A percentile compares a stretch with the other conserved stretches of the same genome.
phyloP scores from a whole-genome alignment of 2,113 vertebrate genomes.

The Hippoglossus stenolepis region DNA sequence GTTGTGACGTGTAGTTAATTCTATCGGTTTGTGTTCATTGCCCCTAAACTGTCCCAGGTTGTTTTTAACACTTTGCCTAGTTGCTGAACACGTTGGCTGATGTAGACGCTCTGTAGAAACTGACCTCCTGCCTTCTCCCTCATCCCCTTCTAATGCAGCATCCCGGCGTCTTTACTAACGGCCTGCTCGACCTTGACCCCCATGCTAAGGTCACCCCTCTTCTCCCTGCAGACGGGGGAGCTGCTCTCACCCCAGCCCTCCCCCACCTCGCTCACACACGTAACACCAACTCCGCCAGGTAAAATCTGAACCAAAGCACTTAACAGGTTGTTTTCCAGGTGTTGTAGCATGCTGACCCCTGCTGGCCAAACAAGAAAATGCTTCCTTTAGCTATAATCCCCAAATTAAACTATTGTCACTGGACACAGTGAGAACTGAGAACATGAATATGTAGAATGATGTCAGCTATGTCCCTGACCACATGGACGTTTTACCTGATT shows the following conservation, averaged over 20 bases:
- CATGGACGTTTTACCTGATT: too few species aligned
- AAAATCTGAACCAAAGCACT: conserved; percentile 32
- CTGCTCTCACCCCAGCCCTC: conserved; percentile 54
- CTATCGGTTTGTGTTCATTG: too few species aligned
- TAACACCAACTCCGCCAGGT: conserved; percentile 84
- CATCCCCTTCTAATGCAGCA: conserved; percentile 78
- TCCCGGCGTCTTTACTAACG: conserved; percentile 82
- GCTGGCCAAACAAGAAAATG: conserved; percentile 7
- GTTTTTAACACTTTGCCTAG: conserved; percentile 4
- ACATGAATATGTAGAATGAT: not conserved
- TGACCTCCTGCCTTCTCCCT: conserved; percentile 40
- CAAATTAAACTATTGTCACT: not conserved
- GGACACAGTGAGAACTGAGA: too few species aligned
- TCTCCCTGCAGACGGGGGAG: conserved; percentile 69
- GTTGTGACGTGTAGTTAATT: not conserved
- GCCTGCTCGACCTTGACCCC: conserved; percentile 83
- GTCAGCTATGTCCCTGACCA: not conserved
- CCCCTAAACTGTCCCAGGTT: too few species aligned
- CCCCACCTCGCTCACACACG: conserved; percentile 79
- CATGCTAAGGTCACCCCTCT: conserved; percentile 75
- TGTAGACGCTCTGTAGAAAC: conserved; percentile 30
- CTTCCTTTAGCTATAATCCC: not conserved
- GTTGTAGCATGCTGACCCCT: conserved; percentile 33
- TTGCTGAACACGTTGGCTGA: conserved; percentile 8
- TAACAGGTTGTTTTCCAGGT: not conserved